Evolutionary conservation across 2,888 invertebrate species (phyloP), one percentile per base, ranked within the genome.

Genomic region (Stomorhina lunata): DNA sequence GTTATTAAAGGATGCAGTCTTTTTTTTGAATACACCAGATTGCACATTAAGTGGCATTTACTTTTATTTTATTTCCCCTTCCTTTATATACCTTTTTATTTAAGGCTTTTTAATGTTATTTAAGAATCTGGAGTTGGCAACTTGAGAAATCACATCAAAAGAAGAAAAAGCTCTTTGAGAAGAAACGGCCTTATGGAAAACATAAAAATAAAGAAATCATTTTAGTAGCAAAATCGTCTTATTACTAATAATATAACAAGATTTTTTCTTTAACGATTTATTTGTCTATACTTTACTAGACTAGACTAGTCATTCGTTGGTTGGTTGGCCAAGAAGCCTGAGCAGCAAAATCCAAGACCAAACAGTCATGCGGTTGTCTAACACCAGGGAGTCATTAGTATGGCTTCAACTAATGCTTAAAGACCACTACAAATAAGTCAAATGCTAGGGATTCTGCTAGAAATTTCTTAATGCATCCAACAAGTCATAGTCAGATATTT

Each of bases 1-100:
- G 40, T n/a, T n/a, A n/a, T n/a, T n/a, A n/a, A n/a, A n/a, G 57
- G 55, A 25, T 66, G 53, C 20, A 45, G 5, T 1, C 22, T 3
- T n/a, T n/a, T n/a, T n/a, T n/a, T n/a, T n/a, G n/a, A n/a, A n/a
- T n/a, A n/a, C n/a, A n/a, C n/a, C n/a, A n/a, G n/a, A n/a, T n/a
- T 72, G 48, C 72, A 80, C 73, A 85, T 88, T 89, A 89, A 89
- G 88, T 87, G 88, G 87, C 88, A 88, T 89, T 89, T 87, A 87
- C 87, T 86, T 69, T 77, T 53, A 57, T 57, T 57, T 57, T 53
- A n/a, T 63, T 73, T 65, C 20, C n/a, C 25, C 43, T 72, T 29
- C 9, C 2, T 55, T 40, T 29, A 29, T 43, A 29, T 69, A 17
- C 6, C n/a, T 87, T 89, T 87, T 89, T 88, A 89, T 89, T 89